Percentiles rank a stretch among this genome's conserved stretches.
phyloP scores from a whole-genome alignment of 2,888 invertebrate species.

The Marronus borbonicus region DNA sequence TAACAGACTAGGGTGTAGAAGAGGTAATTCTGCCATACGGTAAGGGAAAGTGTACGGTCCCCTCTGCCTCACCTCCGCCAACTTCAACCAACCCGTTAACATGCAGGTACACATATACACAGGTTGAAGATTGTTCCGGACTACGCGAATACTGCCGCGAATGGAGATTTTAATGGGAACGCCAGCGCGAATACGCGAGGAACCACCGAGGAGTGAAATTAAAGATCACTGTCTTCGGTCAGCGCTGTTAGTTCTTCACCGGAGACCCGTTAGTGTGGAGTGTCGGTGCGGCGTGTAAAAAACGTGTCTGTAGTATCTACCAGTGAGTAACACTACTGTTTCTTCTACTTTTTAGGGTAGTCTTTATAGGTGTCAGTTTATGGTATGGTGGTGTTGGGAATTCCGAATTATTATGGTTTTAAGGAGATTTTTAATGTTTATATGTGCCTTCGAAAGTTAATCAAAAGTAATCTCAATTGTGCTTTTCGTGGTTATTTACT shows the following conservation, averaged over 20 bases:
- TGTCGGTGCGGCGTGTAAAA: conserved; percentile 41
- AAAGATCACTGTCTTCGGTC: conserved; percentile 45
- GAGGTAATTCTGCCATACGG: conserved; percentile 1
- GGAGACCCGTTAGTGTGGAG: conserved; percentile 47
- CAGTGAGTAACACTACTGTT: conserved; percentile 45
- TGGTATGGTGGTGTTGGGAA: too few relatives aligned
- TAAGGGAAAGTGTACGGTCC: conserved; percentile 47
- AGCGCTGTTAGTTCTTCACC: conserved; percentile 45
- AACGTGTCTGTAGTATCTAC: conserved; percentile 24
- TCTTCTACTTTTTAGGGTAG: conserved; percentile 1
- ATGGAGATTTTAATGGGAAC: conserved; percentile 24
- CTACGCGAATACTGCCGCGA: conserved; percentile 13
- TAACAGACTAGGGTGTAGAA: conserved; percentile 21
- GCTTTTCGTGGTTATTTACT: too few relatives aligned
- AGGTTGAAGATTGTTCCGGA: conserved; percentile 39
- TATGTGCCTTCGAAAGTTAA: too few relatives aligned
- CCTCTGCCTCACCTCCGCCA: conserved; percentile 7
- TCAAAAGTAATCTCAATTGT: too few relatives aligned
- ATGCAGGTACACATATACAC: conserved; percentile 2
- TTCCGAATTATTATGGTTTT: too few relatives aligned
- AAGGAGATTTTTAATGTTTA: background rate
- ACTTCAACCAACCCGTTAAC: background rate
- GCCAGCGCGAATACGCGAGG: conserved; percentile 30
- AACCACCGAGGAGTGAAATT: conserved; percentile 48
- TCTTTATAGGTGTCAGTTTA: background rate